These are phyloP conservation scores for Aldabrachelys gigantea DNA, from an alignment of 2,113 vertebrate genomes.

Conservation along the genomic window DNA sequence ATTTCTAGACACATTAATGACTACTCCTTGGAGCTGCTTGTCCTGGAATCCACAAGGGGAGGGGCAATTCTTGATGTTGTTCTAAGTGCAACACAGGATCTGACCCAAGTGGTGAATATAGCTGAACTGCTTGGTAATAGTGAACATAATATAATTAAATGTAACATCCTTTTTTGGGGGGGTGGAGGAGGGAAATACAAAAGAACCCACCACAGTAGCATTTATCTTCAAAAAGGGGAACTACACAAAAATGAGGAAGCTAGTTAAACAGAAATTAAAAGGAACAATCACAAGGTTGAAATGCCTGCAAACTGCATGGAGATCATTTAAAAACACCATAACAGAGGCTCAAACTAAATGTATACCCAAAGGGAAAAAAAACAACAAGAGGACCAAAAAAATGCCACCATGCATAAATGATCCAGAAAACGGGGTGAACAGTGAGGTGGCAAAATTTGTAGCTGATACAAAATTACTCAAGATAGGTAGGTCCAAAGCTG, in stretches of 20 bases:
- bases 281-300: background rate
- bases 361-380: background rate
- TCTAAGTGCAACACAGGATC: background rate
- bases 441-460: background rate
- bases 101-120: background rate
- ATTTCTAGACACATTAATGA: background rate
- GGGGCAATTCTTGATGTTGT: background rate
- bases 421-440: background rate
- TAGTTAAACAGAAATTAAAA: background rate
- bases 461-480: background rate
- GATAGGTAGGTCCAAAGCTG: background rate
- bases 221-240: background rate
- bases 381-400: background rate
- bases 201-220: background rate
- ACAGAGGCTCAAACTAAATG: background rate
- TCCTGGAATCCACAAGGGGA: background rate
- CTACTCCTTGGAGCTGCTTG: background rate
- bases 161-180: background rate
- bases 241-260: background rate
- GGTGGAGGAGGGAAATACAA: background rate
- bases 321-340: background rate
- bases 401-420: background rate
- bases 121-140: background rate
- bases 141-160: background rate
- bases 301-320: background rate